Conservation (phyloP, 2,888 invertebrate genomes). For the Drosophila koepferae region DNA sequence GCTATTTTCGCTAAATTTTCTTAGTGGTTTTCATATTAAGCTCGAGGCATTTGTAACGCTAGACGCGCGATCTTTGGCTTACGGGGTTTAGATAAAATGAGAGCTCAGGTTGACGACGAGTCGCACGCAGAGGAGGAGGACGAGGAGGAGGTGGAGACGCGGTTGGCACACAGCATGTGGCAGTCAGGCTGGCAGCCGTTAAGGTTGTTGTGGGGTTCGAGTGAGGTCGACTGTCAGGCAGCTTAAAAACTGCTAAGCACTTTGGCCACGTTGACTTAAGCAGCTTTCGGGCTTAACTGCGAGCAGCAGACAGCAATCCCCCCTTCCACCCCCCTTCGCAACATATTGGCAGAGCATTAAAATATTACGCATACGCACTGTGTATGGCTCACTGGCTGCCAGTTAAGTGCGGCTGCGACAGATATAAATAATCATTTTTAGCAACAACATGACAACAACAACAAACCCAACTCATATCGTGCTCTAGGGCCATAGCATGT, state of each 20-base stretch:
- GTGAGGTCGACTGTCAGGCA: slow-evolving; percentile 23
- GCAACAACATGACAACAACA: slow-evolving; percentile 59
- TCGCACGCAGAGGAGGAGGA: too few species aligned
- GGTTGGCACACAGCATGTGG: slow-evolving; percentile 1
- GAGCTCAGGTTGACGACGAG: slow-evolving; percentile 38
- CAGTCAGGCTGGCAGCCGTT: slow-evolving; percentile 3
- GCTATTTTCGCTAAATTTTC: slow-evolving; percentile 73
- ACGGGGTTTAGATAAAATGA: slow-evolving; percentile 29
- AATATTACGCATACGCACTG: slow-evolving; percentile 65
- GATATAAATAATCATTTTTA: slow-evolving; percentile 67
- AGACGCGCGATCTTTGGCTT: slow-evolving; percentile 62
- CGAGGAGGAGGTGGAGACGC: background rate
- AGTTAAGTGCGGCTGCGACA: slow-evolving; percentile 37
- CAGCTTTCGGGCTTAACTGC: slow-evolving; percentile 68
- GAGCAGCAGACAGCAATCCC: slow-evolving; percentile 43
- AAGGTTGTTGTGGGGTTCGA: background rate
- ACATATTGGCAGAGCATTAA: slow-evolving; percentile 70
- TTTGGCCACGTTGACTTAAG: slow-evolving; percentile 67
- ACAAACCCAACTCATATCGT: slow-evolving; percentile 51
- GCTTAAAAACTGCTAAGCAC: slow-evolving; percentile 75
- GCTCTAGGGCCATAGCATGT: slow-evolving; percentile 61
- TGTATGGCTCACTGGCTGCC: background rate
- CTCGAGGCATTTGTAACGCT: slow-evolving; percentile 62
- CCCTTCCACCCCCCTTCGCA: slow-evolving; percentile 17
- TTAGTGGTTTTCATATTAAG: slow-evolving; percentile 78